Evolutionary conservation across 2,113 vertebrate species (phyloP).

Genomic region (Xenopus tropicalis): UCB_Xtro_10.0 CM004443.2:145062001-145062500

Average conservation of each 20-base stretch:
- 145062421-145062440: no score
- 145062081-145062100: conserved; percentile 95
- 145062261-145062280: no score
- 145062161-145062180: conserved; percentile 74
- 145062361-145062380: no score
- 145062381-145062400: no score
- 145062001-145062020: conserved; percentile 91
- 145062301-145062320: no score
- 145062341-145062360: no score
- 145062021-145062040: conserved; percentile 97
- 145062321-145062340: no score
- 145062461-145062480: no score
- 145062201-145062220: neutral
- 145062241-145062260: neutral
- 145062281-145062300: no score
- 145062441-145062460: no score
- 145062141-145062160: conserved; percentile 93
- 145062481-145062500: no score
- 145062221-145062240: neutral
- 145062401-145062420: no score
- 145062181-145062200: neutral
- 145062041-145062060: conserved; percentile 94
- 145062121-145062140: conserved; percentile 90
- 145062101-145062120: conserved; percentile 82
- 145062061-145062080: conserved; percentile 96